These are phyloP conservation scores for Oscheius onirici DNA, from an alignment of 2,888 invertebrate genomes.

Conservation along the genomic window DNA sequence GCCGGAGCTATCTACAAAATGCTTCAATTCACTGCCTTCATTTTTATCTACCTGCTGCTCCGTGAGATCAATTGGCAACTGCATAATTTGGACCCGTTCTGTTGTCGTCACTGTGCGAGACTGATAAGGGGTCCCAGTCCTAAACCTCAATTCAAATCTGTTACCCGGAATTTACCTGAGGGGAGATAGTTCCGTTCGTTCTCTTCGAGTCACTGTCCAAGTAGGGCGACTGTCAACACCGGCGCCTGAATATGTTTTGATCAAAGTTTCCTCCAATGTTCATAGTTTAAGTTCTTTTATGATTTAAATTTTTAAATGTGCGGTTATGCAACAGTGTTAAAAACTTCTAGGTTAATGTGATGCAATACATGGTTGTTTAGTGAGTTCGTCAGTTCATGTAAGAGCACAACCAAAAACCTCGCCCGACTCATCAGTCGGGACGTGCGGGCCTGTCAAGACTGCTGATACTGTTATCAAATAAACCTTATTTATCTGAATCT, in stretches of 20 bases:
- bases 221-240: slow-evolving; percentile 46
- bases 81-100: slow-evolving; percentile 68
- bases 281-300: too few species aligned
- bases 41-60: slow-evolving; percentile 41
- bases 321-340: too few species aligned
- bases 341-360: too few species aligned
- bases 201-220: slow-evolving; percentile 65
- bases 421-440: too few species aligned
- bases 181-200: slow-evolving; percentile 62
- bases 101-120: slow-evolving; percentile 69
- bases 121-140: slow-evolving; percentile 58
- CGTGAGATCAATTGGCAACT: slow-evolving; percentile 59
- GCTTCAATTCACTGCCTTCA: not conserved
- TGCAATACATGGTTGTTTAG: too few species aligned
- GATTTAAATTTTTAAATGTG: too few species aligned
- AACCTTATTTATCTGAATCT: too few species aligned
- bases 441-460: too few species aligned
- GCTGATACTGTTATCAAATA: too few species aligned
- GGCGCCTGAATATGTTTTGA: not conserved
- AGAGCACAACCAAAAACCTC: too few species aligned
- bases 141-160: slow-evolving; percentile 18
- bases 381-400: too few species aligned
- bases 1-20: slow-evolving; percentile 51
- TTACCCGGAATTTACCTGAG: slow-evolving; percentile 32
- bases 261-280: too few species aligned